A percentile compares a stretch with the other conserved stretches of the same genome.
phyloP scores from a whole-genome alignment of 2,113 vertebrate genomes.

The Ginglymostoma cirratum region DNA sequence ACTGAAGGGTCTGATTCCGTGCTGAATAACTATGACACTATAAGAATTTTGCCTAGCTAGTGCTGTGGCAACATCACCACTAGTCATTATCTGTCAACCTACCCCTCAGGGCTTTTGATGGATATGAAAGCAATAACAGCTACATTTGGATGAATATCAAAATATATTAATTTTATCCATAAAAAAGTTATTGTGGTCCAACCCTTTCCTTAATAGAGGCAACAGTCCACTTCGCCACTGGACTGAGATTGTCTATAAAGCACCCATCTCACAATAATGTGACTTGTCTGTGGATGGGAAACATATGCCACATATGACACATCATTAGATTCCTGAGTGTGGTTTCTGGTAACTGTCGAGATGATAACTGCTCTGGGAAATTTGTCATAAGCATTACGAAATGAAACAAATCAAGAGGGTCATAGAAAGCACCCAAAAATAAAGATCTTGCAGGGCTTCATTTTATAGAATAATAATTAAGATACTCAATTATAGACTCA shows the following conservation, averaged over 20 bases:
- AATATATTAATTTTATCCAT: neutral
- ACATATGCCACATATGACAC: neutral
- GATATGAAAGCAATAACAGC: neutral
- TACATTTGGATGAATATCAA: neutral
- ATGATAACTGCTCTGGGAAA: neutral
- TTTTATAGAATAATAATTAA: neutral
- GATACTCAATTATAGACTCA: neutral
- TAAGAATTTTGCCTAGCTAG: neutral
- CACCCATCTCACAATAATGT: neutral
- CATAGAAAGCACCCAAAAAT: neutral
- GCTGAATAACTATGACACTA: too few relatives aligned
- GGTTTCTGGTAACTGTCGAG: neutral
- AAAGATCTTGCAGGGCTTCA: neutral
- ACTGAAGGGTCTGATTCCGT: too few relatives aligned
- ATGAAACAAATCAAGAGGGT: neutral
- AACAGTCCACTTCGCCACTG: neutral
- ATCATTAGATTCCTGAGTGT: neutral
- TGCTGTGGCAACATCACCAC: neutral
- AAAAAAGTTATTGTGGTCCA: neutral
- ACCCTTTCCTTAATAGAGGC: neutral
- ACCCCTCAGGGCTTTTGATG: neutral
- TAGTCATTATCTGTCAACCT: neutral
- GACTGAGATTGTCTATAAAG: neutral
- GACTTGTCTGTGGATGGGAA: neutral
- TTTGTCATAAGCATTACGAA: neutral